These are phyloP conservation scores for Epirrhoe tristata DNA, from an alignment of 2,888 invertebrate genomes.

Conservation along the genomic window DNA sequence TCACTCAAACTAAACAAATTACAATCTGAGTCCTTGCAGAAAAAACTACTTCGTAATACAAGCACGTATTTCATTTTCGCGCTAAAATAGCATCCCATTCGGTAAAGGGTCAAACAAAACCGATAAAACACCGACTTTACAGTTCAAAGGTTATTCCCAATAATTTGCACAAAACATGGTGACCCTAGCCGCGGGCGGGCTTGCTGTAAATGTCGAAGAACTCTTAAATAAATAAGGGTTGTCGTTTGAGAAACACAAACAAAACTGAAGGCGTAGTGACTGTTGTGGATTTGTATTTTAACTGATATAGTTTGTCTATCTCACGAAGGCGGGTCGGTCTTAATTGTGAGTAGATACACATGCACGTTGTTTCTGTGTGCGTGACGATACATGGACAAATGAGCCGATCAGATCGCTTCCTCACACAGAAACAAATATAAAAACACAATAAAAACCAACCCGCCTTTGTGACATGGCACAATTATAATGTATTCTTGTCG, in stretches of 20 bases:
- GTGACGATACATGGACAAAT: no score
- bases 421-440: no score
- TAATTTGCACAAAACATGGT: slow-evolving; percentile 29
- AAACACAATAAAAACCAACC: no score
- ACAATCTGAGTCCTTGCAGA: neutral
- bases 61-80: slow-evolving; percentile 1
- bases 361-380: no score
- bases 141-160: slow-evolving; percentile 18
- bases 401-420: no score
- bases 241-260: slow-evolving; percentile 72
- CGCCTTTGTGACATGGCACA: no score
- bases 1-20: neutral
- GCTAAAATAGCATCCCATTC: slow-evolving; percentile 8
- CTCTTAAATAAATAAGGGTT: slow-evolving; percentile 76
- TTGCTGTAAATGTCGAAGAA: slow-evolving; percentile 65
- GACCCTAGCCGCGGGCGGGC: slow-evolving; percentile 48
- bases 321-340: no score
- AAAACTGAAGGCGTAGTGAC: slow-evolving; percentile 55
- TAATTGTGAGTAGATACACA: no score
- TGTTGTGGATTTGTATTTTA: slow-evolving; percentile 24
- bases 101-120: slow-evolving; percentile 21
- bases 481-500: no score
- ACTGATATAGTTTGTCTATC: no score
- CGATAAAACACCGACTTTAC: slow-evolving; percentile 18
- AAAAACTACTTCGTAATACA: neutral